Conservation (phyloP, 2,113 vertebrate species). For the Oryzias woworae region DNA sequence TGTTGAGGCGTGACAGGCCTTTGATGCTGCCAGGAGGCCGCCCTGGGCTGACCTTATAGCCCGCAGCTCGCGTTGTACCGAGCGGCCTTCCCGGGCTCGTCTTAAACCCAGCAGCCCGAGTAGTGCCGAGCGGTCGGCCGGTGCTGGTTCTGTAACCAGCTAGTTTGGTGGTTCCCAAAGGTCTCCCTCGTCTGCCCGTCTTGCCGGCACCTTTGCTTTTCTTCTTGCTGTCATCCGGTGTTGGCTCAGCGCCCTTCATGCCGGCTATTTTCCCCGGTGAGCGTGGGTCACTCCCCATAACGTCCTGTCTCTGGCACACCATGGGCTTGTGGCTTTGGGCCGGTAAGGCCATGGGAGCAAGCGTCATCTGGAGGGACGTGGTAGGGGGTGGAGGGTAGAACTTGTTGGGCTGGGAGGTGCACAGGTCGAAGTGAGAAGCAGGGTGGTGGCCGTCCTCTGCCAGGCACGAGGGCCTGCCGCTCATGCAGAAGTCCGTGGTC, state of each 20-base stretch:
- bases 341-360: slow-evolving; percentile 71
- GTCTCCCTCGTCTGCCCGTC: slow-evolving; percentile 90
- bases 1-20: slow-evolving; percentile 92
- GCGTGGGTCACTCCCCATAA: slow-evolving; percentile 78
- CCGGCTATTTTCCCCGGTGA: slow-evolving; percentile 74
- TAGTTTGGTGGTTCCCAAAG: slow-evolving; percentile 94
- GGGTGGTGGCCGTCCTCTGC: slow-evolving; percentile 88
- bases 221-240: slow-evolving; percentile 89
- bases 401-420: slow-evolving; percentile 88
- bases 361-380: slow-evolving; percentile 73
- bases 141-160: slow-evolving; percentile 99
- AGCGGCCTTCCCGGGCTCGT: slow-evolving; percentile 96
- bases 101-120: slow-evolving; percentile 97
- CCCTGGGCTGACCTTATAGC: slow-evolving; percentile 98
- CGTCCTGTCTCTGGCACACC: slow-evolving; percentile 87
- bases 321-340: slow-evolving; percentile 86
- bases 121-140: slow-evolving; percentile 94
- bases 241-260: slow-evolving; percentile 82
- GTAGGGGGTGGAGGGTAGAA: slow-evolving; percentile 86
- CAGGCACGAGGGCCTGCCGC: slow-evolving; percentile 89
- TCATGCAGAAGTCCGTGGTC: slow-evolving; percentile 89
- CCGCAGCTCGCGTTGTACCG: slow-evolving; percentile 95
- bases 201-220: slow-evolving; percentile 88
- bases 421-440: slow-evolving; percentile 89
- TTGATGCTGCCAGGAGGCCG: slow-evolving; percentile 98